These are phyloP conservation scores for Volucella inanis DNA, from an alignment of 2,888 invertebrate genomes.

Conservation along the genomic window DNA sequence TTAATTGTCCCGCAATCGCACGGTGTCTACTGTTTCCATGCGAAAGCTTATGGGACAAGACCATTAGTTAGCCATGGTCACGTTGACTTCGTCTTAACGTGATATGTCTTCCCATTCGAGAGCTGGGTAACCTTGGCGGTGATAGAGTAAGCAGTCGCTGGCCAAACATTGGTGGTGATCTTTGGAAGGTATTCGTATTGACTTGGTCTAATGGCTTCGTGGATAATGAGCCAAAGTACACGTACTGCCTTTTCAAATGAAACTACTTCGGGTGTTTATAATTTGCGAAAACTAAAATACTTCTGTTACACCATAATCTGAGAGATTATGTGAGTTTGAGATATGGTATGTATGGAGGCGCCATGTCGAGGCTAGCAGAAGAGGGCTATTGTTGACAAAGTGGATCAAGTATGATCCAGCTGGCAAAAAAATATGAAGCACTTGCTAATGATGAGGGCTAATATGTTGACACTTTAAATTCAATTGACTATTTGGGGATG, in stretches of 20 bases:
- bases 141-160: constrained; percentile 23
- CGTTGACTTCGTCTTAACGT: constrained; percentile 9
- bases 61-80: constrained; percentile 22
- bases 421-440: constrained; percentile 6
- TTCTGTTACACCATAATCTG: constrained; percentile 24
- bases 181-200: constrained; percentile 21
- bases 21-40: neutral
- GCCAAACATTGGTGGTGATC: constrained; percentile 31
- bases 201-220: constrained; percentile 42
- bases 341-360: neutral
- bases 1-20: constrained; percentile 6
- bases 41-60: neutral
- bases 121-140: constrained; percentile 30
- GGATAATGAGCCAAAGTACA: constrained; percentile 51
- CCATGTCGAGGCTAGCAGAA: constrained; percentile 15
- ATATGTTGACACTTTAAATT: neutral
- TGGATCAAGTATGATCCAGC: constrained; percentile 20
- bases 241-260: constrained; percentile 39
- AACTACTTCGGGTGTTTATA: constrained; percentile 28
- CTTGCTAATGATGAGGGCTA: neutral
- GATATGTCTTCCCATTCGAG: neutral
- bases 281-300: constrained; percentile 13
- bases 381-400: constrained; percentile 8
- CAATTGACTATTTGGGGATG: no score
- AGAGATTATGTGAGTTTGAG: neutral